Evolutionary conservation across 2,113 vertebrate genomes (phyloP).

Genomic region (Rhagologus leucostigma): DNA sequence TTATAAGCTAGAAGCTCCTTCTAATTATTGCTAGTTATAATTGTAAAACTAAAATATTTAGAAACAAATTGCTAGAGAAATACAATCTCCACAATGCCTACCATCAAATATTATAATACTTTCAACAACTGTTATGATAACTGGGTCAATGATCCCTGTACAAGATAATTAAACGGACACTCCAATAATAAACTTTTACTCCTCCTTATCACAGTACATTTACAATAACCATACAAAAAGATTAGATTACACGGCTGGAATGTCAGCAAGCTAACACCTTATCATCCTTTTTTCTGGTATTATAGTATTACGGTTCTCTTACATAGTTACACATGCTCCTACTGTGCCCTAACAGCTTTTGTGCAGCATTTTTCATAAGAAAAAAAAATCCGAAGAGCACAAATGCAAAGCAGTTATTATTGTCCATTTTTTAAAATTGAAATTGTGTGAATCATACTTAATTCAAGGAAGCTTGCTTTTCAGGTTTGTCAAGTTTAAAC

Average conservation of each 20-base stretch:
- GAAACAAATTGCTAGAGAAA: neutral
- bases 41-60: neutral
- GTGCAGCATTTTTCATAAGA: neutral
- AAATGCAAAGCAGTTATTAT: slow-evolving; percentile 4
- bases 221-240: slow-evolving; percentile 60
- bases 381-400: neutral
- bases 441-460: slow-evolving; percentile 45
- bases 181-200: slow-evolving; percentile 61
- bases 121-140: neutral
- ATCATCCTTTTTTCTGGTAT: neutral
- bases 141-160: neutral
- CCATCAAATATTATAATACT: neutral
- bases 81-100: neutral
- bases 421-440: slow-evolving; percentile 45
- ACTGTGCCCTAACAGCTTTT: neutral
- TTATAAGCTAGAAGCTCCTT: neutral
- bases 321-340: neutral
- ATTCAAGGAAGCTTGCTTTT: slow-evolving; percentile 36
- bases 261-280: neutral
- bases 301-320: neutral
- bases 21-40: neutral
- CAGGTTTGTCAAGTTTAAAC: slow-evolving; percentile 59
- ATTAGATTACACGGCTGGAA: neutral
- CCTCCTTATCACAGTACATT: slow-evolving; percentile 63
- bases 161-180: neutral